Percentiles rank a stretch among this genome's conserved stretches.
phyloP scores from a whole-genome alignment of 2,888 invertebrate species.

The Heliconius ismenius region DNA sequence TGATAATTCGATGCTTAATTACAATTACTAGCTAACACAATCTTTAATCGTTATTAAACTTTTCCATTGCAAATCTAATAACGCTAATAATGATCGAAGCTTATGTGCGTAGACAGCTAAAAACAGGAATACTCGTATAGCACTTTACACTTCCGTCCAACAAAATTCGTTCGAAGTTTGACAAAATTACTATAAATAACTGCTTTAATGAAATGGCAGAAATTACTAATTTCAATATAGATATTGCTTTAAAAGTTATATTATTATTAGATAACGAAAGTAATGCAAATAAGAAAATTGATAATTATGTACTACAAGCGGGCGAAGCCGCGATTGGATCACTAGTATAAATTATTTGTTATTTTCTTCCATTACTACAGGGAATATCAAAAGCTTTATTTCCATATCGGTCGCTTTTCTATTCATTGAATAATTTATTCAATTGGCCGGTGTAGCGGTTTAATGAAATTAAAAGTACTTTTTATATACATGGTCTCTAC shows the following conservation, averaged over 20 bases:
- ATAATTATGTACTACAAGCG: no score
- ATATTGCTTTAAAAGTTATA: no score
- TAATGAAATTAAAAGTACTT: slow-evolving; percentile 25
- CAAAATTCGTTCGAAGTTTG: no score
- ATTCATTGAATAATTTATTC: slow-evolving; percentile 21
- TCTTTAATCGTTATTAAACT: background rate
- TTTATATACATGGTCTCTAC: background rate
- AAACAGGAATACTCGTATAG: no score
- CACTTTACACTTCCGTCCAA: no score
- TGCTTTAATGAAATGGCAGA: no score
- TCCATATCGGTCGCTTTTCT: background rate
- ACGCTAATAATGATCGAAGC: background rate
- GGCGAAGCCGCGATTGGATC: no score
- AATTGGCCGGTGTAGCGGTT: slow-evolving; percentile 11
- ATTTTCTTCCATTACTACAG: background rate
- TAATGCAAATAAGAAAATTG: no score
- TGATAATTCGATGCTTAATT: background rate
- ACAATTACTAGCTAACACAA: background rate
- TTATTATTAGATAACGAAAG: no score
- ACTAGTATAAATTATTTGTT: background rate
- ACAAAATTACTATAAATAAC: no score
- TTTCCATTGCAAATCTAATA: background rate
- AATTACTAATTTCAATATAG: no score
- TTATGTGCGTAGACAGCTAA: no score
- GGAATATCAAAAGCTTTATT: background rate